phyloP scores from a whole-genome alignment of 2,888 invertebrate species.

The Xylota segnis region DNA sequence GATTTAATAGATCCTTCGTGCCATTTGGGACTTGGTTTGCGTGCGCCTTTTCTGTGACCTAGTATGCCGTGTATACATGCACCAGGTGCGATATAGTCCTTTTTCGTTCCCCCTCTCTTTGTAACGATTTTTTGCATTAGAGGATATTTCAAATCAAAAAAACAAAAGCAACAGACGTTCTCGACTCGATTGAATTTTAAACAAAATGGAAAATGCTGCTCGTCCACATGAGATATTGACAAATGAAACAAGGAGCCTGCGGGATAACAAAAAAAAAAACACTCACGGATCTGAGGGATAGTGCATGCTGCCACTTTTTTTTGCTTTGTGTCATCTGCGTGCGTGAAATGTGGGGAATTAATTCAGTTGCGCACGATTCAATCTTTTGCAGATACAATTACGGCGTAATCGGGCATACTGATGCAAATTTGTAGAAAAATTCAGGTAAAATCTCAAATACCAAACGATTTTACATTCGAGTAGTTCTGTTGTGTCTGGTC shows the following conservation, averaged over 20 bases:
- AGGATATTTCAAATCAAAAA: conserved; percentile 52
- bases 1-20: conserved; percentile 72
- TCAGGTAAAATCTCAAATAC: conserved; percentile 22
- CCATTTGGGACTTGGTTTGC: conserved; percentile 73
- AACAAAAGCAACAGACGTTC: conserved; percentile 71
- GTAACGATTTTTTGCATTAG: conserved; percentile 49
- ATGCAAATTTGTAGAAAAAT: conserved; percentile 40
- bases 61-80: conserved; percentile 61
- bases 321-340: conserved; percentile 1
- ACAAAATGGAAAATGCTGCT: conserved; percentile 46
- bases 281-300: conserved; percentile 31
- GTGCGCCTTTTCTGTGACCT: conserved; percentile 55
- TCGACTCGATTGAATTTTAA: conserved; percentile 69
- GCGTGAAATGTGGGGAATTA: conserved; percentile 50
- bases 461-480: not conserved
- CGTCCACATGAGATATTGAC: conserved; percentile 51
- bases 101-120: conserved; percentile 33
- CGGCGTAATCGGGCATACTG: conserved; percentile 43
- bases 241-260: conserved; percentile 61
- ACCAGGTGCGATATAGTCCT: conserved; percentile 70
- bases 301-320: conserved; percentile 41
- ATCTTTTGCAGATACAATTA: conserved; percentile 32
- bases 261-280: conserved; percentile 18
- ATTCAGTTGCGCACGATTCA: conserved; percentile 32
- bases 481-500: not conserved